These are phyloP conservation scores for Desmodus rotundus DNA, from an alignment of 2,113 vertebrate species.

Conservation along the genomic window DNA sequence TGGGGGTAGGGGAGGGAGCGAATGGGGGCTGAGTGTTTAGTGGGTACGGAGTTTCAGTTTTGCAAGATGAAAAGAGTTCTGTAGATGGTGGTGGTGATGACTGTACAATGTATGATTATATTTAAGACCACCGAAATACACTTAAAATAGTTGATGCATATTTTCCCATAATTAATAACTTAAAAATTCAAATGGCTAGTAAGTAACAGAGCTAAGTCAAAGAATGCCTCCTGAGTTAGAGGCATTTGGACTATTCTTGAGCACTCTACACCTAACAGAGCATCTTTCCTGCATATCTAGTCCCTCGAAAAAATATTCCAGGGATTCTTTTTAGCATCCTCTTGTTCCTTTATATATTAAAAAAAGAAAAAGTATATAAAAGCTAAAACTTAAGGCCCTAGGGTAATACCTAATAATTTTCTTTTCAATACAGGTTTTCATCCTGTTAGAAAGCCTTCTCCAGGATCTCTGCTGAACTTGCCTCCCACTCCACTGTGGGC, in stretches of 20 bases:
- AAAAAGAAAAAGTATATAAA: not conserved
- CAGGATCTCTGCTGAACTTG: too few species aligned
- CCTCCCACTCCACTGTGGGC: not conserved
- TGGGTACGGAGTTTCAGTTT: not conserved
- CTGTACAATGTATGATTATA: not conserved
- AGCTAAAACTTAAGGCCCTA: not conserved
- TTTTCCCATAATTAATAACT: not conserved
- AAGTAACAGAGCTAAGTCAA: not conserved
- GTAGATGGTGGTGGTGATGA: not conserved
- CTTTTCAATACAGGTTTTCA: not conserved
- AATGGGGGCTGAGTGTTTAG: not conserved
- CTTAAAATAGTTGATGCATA: not conserved
- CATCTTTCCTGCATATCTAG: not conserved
- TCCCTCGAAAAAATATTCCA: not conserved
- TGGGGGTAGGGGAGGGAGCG: fast-evolving
- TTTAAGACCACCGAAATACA: not conserved
- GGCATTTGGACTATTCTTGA: not conserved
- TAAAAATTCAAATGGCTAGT: not conserved
- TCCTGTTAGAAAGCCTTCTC: not conserved
- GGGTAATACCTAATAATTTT: not conserved
- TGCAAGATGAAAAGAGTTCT: not conserved
- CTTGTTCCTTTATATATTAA: not conserved
- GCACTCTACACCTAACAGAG: not conserved
- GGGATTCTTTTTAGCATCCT: not conserved
- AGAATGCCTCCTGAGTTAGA: not conserved